Evolutionary conservation across 2,113 vertebrate genomes (phyloP).

Genomic region (Petromus typicus): DNA sequence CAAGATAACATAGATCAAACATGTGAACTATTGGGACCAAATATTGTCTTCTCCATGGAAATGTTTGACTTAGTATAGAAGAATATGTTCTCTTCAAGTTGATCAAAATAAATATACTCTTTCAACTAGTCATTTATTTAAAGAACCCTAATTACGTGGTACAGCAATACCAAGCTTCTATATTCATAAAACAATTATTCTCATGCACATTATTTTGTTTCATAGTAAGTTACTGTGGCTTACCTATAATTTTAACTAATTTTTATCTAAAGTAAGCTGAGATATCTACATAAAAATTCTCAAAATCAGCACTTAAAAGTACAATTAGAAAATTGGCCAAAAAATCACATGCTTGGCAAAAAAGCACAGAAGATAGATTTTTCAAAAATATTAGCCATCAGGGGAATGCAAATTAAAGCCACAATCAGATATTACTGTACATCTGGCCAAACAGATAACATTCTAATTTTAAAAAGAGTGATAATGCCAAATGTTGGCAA

Average conservation of each 20-base stretch:
- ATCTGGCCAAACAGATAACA: neutral
- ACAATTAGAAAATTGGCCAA: neutral
- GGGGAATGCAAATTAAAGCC: constrained; percentile 9
- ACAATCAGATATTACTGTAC: neutral
- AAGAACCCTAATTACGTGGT: constrained; percentile 6
- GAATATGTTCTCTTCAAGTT: neutral
- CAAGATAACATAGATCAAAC: neutral
- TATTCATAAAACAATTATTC: constrained; percentile 18
- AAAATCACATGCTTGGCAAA: neutral
- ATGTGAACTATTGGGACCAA: neutral
- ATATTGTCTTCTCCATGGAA: constrained; percentile 24
- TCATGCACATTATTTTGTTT: neutral
- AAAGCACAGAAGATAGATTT: neutral
- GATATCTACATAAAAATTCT: constrained; percentile 19
- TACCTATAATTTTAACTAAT: neutral
- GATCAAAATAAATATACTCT: neutral
- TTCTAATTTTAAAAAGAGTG: neutral
- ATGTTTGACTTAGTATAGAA: neutral
- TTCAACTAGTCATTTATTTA: neutral
- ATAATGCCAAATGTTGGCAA: neutral
- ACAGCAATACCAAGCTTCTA: neutral
- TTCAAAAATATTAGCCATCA: neutral
- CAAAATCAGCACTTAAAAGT: constrained; percentile 17
- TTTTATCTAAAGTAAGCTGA: neutral
- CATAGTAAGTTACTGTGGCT: constrained; percentile 22